phyloP scores from a whole-genome alignment of 2,888 invertebrate species.

The Abrostola triplasia region DNA sequence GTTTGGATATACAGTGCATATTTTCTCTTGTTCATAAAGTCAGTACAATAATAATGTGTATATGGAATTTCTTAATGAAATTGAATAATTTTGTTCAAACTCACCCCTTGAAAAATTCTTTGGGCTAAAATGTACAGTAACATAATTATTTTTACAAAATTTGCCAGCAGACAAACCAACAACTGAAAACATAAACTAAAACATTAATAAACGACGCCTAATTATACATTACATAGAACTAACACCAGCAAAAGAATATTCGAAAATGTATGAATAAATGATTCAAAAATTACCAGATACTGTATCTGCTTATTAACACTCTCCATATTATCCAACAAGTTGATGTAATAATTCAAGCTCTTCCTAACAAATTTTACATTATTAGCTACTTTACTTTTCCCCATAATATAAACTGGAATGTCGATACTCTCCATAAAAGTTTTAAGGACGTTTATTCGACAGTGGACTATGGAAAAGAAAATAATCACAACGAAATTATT shows the following conservation, averaged over 20 bases:
- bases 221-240: too few relatives aligned
- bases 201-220: neutral
- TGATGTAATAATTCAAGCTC: conserved; percentile 35
- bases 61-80: neutral
- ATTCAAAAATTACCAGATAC: conserved; percentile 18
- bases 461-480: conserved; percentile 15
- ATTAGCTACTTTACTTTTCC: neutral
- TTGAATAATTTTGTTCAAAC: neutral
- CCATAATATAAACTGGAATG: conserved; percentile 24
- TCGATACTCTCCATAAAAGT: conserved; percentile 11
- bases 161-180: neutral
- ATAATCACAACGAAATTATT: neutral
- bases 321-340: conserved; percentile 23
- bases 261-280: neutral
- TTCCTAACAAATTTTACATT: conserved; percentile 21
- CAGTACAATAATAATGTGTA: too few relatives aligned
- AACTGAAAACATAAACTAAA: neutral
- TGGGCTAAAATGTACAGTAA: neutral
- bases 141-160: neutral
- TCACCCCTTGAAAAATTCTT: neutral
- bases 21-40: too few relatives aligned
- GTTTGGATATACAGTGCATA: too few relatives aligned
- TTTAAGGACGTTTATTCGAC: conserved; percentile 23
- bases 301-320: conserved; percentile 17
- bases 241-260: too few relatives aligned